These are phyloP conservation scores for Hylyphantes graminicola DNA, from an alignment of 1,140 invertebrate genomes.

Conservation along the genomic window DNA sequence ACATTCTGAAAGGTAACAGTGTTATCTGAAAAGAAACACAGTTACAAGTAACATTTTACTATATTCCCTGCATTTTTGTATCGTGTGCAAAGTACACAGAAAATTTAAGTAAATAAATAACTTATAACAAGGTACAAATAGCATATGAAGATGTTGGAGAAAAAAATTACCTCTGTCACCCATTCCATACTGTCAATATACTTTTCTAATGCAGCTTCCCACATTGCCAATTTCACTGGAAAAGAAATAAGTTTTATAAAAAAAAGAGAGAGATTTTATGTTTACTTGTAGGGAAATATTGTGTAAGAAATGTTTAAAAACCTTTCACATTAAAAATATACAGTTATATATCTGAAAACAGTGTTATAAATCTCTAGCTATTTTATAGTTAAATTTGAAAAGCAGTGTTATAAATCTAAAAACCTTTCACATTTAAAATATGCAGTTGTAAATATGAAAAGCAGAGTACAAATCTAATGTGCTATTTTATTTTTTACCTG, in stretches of 20 bases:
- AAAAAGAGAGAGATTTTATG: not conserved
- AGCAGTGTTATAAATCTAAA: no score
- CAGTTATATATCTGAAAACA: not conserved
- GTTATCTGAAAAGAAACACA: no score
- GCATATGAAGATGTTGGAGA: not conserved
- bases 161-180: slow-evolving; percentile 75
- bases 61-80: no score
- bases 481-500: slow-evolving; percentile 66
- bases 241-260: slow-evolving; percentile 20
- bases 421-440: no score
- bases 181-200: slow-evolving; percentile 86
- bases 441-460: no score
- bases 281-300: not conserved
- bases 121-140: no score
- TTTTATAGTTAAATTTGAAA: no score
- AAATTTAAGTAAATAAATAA: no score
- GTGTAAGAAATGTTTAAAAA: not conserved
- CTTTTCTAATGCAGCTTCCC: slow-evolving; percentile 86
- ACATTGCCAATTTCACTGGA: slow-evolving; percentile 87
- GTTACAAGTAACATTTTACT: no score
- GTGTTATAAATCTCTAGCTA: not conserved
- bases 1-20: no score
- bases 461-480: not conserved
- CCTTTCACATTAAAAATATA: not conserved
- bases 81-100: no score